These are phyloP conservation scores for Notechis scutatus DNA, from an alignment of 2,113 vertebrate genomes.

Conservation along the genomic window DNA sequence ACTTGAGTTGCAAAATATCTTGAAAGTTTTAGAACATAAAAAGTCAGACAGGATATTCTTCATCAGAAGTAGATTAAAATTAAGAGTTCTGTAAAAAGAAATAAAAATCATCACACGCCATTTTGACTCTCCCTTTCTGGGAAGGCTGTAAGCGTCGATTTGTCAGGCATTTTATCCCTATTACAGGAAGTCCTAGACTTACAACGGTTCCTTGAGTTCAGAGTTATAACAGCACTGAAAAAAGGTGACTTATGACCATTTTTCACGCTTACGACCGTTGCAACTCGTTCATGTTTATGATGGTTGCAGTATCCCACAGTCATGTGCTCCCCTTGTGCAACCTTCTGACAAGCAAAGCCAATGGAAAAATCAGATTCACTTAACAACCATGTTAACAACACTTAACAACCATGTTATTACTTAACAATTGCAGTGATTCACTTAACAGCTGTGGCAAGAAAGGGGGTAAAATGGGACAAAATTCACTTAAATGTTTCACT, in stretches of 20 bases:
- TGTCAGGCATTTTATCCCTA: background rate
- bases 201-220: background rate
- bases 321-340: background rate
- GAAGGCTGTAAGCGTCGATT: background rate
- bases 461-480: background rate
- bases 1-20: background rate
- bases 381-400: background rate
- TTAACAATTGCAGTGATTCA: background rate
- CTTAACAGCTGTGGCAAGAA: too few species aligned
- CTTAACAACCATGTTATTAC: background rate
- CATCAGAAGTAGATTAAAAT: background rate
- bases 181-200: background rate
- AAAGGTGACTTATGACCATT: too few species aligned
- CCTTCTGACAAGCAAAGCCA: background rate
- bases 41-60: background rate
- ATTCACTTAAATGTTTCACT: background rate
- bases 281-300: background rate
- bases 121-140: background rate
- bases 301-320: fast-evolving
- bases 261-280: too few species aligned
- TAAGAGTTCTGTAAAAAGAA: background rate
- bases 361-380: background rate
- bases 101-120: background rate
- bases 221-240: background rate
- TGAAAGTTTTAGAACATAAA: background rate